phyloP scores from a whole-genome alignment of 2,888 invertebrate genomes.

The Zaprionus lineosus region DNA sequence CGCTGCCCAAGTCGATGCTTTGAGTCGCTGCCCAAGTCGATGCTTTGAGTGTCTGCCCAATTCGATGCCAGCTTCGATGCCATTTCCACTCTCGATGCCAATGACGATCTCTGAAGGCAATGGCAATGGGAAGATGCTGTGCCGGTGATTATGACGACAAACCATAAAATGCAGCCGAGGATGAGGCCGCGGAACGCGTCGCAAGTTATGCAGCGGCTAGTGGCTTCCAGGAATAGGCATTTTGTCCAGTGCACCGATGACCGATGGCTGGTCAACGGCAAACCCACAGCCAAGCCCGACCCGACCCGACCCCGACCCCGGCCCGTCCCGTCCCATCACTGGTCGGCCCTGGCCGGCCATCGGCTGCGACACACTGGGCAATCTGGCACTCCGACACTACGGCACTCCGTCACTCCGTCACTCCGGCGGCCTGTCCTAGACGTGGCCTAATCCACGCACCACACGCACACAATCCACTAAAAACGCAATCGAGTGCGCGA shows the following conservation, averaged over 20 bases:
- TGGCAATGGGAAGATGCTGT: conserved; percentile 44
- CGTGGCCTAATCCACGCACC: conserved; percentile 63
- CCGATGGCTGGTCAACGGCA: not conserved
- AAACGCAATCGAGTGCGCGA: conserved; percentile 34
- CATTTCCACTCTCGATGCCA: not conserved
- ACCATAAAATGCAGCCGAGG: conserved; percentile 67
- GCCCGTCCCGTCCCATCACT: no score
- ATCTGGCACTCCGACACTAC: no score
- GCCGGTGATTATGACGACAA: conserved; percentile 73
- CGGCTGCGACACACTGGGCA: no score
- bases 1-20: no score
- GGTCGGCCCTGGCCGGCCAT: no score
- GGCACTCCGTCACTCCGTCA: no score
- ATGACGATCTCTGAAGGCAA: not conserved
- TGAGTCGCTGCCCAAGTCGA: no score
- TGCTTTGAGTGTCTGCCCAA: no score
- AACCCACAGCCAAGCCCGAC: no score
- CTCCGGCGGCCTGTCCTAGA: conserved; percentile 60
- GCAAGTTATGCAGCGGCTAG: conserved; percentile 45
- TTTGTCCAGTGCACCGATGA: conserved; percentile 6
- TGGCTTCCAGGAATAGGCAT: conserved; percentile 60
- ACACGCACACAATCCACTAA: conserved; percentile 37
- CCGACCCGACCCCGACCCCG: no score
- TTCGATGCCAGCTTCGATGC: not conserved
- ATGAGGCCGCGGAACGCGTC: conserved; percentile 49